Evolutionary conservation across 2,797 vertebrate genomes (phyloP).

Genomic region (Chelonia mydas): DNA sequence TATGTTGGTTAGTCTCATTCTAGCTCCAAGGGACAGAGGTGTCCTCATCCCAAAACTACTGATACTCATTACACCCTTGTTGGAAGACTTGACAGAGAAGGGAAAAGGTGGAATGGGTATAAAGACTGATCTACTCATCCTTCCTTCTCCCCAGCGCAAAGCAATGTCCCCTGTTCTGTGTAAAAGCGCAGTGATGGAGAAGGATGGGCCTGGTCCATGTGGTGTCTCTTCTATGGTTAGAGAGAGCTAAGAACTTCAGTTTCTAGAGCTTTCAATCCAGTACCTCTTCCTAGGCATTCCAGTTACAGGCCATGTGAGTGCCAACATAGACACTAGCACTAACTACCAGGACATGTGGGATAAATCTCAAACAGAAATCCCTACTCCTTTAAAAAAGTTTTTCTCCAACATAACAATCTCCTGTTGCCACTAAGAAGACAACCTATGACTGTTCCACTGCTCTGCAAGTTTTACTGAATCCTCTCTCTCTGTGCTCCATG

Average conservation of each 20-base stretch:
- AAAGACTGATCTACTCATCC: not conserved
- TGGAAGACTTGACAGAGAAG: not conserved
- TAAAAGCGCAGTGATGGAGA: not conserved
- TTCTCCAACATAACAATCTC: not conserved
- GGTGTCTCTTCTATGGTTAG: not conserved
- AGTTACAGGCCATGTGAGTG: not conserved
- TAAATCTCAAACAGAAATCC: not conserved
- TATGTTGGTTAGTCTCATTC: not conserved
- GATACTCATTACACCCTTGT: not conserved
- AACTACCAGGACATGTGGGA: not conserved
- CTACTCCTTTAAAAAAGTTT: not conserved
- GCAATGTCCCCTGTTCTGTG: not conserved
- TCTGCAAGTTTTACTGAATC: not conserved
- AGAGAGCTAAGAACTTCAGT: not conserved
- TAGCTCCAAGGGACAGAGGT: not conserved
- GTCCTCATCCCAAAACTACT: not conserved
- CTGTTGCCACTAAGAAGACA: not conserved
- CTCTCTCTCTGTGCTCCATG: not conserved
- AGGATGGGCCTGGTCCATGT: not conserved
- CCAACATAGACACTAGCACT: not conserved
- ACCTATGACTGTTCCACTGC: not conserved
- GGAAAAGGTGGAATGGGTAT: not conserved
- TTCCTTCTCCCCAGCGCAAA: not conserved
- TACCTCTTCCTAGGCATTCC: not conserved
- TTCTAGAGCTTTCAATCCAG: not conserved